Conservation (phyloP, 37 sponge, comb jelly and placozoan genomes). For the Amphimedon queenslandica region DNA sequence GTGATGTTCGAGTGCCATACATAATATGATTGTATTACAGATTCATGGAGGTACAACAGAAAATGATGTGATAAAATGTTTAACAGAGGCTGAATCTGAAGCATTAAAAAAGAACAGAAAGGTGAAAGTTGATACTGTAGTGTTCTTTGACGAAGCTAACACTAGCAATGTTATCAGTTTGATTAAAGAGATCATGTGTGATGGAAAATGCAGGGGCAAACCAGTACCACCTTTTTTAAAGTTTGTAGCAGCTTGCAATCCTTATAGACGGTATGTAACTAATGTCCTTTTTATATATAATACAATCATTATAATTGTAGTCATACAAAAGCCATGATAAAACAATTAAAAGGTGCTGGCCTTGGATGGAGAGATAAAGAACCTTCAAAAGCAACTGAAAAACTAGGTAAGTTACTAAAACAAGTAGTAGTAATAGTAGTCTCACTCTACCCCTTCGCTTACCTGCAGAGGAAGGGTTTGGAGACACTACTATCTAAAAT, state of each 20-base stretch:
- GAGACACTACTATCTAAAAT: too few species aligned
- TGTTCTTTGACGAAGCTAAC: constrained; percentile 92
- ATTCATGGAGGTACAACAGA: constrained; percentile 89
- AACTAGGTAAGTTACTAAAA: constrained; percentile 33
- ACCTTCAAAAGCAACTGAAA: constrained; percentile 15
- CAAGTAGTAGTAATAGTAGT: too few species aligned
- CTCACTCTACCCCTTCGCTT: too few species aligned
- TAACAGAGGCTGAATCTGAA: constrained; percentile 64
- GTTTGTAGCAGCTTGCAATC: constrained; percentile 87
- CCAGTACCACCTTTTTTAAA: constrained; percentile 37
- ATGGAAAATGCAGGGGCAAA: constrained; percentile 51
- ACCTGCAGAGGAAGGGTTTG: too few species aligned
- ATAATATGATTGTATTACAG: constrained; percentile 20
- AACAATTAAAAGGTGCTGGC: constrained; percentile 63
- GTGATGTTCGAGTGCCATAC: constrained; percentile 12
- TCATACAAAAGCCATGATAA: constrained; percentile 71
- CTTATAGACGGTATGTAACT: constrained; percentile 42
- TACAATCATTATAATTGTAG: too few species aligned
- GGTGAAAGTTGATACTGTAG: constrained; percentile 42
- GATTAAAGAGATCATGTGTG: constrained; percentile 96
- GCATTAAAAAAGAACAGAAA: constrained; percentile 45
- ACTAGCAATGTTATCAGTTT: constrained; percentile 91
- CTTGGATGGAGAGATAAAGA: constrained; percentile 57
- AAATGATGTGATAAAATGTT: constrained; percentile 35
- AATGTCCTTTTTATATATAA: too few species aligned